These are phyloP conservation scores for Branchinecta sandiegonensis DNA, from an alignment of 2,888 invertebrate genomes.

Conservation along the genomic window DNA sequence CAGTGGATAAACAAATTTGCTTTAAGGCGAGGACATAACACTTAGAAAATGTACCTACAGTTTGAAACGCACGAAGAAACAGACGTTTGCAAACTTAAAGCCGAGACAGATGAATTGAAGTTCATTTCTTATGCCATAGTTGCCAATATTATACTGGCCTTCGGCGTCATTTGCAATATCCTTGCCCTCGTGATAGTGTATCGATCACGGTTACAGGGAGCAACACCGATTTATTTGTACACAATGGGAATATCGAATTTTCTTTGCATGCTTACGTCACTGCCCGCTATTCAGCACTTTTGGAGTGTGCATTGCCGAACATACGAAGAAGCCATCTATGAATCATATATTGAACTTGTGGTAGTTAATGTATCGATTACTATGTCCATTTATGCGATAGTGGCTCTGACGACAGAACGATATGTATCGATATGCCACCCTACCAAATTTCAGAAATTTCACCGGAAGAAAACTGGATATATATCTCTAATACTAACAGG, in stretches of 20 bases:
- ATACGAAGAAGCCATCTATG: constrained; percentile 31
- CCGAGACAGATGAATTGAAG: not conserved
- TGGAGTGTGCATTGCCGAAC: constrained; percentile 2
- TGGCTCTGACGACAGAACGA: constrained; percentile 39
- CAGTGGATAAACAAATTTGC: too few species aligned
- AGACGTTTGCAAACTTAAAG: not conserved
- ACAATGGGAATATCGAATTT: constrained; percentile 37
- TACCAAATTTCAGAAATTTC: constrained; percentile 34
- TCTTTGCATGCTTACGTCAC: constrained; percentile 36
- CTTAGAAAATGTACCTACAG: not conserved
- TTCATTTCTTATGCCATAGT: constrained; percentile 17
- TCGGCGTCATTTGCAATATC: constrained; percentile 18
- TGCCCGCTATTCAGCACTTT: constrained; percentile 26
- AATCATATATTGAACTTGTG: constrained; percentile 38
- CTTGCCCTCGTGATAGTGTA: constrained; percentile 17
- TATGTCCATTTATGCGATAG: constrained; percentile 37
- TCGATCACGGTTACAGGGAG: constrained; percentile 29
- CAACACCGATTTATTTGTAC: constrained; percentile 37
- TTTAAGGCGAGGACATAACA: not conserved
- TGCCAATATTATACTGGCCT: constrained; percentile 13
- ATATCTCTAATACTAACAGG: constrained; percentile 34
- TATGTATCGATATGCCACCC: constrained; percentile 39
- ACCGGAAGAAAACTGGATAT: constrained; percentile 34
- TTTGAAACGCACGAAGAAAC: not conserved
- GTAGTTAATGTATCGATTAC: constrained; percentile 39